Evolutionary conservation across 2,113 vertebrate species (phyloP).

Genomic region (Pogonocichla stellata): DNA sequence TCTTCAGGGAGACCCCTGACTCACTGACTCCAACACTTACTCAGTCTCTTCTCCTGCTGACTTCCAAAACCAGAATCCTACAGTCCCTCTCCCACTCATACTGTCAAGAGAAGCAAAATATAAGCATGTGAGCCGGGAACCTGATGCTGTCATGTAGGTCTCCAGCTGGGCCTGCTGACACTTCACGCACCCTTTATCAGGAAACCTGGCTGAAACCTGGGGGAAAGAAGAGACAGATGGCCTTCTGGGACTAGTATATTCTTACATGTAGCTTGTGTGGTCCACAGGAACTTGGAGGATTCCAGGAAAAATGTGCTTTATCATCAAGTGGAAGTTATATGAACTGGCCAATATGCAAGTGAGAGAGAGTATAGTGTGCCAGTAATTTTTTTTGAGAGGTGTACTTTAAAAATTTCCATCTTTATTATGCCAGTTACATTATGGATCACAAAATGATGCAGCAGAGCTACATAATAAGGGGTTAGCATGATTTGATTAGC

Average conservation of each 20-base stretch:
- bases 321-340: background rate
- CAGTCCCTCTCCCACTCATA: background rate
- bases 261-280: background rate
- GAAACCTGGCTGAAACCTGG: background rate
- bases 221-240: background rate
- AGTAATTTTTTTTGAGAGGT: background rate
- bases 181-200: background rate
- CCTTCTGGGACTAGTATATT: background rate
- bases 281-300: background rate
- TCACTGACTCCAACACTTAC: too few species aligned
- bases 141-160: background rate
- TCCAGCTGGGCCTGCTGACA: background rate
- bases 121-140: background rate
- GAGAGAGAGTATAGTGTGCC: background rate
- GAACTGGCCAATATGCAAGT: background rate
- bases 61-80: background rate
- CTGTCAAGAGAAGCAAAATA: background rate
- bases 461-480: background rate
- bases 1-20: too few species aligned
- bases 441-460: background rate
- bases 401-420: background rate
- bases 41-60: background rate
- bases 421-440: background rate
- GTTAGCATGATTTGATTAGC: background rate
- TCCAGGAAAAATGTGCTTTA: background rate